Base-by-base conservation (phyloP, 2,113 vertebrate species). In the Marcusenius ussheri region DNA sequence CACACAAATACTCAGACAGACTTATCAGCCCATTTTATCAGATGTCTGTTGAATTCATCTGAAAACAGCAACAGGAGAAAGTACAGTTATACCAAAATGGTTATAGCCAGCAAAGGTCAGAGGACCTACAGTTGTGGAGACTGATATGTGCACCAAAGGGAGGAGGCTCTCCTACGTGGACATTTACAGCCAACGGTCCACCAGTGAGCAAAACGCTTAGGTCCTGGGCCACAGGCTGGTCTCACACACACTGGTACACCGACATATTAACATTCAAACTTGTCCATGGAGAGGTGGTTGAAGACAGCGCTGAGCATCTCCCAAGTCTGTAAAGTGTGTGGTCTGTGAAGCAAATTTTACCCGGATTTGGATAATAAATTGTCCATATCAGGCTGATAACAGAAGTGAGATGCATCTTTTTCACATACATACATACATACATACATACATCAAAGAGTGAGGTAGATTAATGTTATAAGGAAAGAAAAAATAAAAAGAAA, bases 111-210 rank as follows among this genome's bases (percentile, higher is more conserved):
- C 92, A 96, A 95, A 93, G 94, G 94, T 94, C 95, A 96, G 96
- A 96, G 95, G 96, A 95, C 95, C 95, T 95, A 93, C 95, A 96
- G 96, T 96, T 97, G 95, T 96, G 95, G 93, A 95, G 95, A 95
- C 95, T 89, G 94, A 91, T 95, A 93, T 94, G 95, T 96, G 95
- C 95, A 93, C 94, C 91, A 93, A 89, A 94, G 93, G 93, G 94
- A 94, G 95, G 95, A 95, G 90, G 91, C 93, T 91, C 88, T 93
- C 94, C 89, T 88, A 66, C 83, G 87, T 90, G 74, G 89, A 90
- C 53, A n/a, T 7, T 31, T 17, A 87, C 19, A 47, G 21, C 42
- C 83, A 7, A 85, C 10, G 8, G 83, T 49, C 11, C 35, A 42
- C 31, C 15, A 42, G 31, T 80, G 31, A 80, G 35, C 39, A 46